These are phyloP conservation scores for Athalia circularis DNA, from an alignment of 2,888 invertebrate genomes.

Conservation along the genomic window DNA sequence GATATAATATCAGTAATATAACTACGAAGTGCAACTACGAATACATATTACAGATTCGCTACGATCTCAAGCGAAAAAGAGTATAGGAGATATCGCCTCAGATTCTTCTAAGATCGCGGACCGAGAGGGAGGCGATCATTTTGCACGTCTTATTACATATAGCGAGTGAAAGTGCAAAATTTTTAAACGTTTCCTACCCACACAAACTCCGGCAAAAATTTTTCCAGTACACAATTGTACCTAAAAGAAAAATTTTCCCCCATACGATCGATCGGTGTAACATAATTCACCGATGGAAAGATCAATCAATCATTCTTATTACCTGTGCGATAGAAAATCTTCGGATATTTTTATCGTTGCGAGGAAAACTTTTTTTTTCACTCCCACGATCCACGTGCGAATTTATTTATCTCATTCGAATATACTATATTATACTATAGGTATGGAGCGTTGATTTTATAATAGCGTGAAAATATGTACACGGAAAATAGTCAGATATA, in stretches of 20 bases:
- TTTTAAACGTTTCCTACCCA: conserved; percentile 1
- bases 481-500: not conserved
- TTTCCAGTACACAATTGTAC: too few species aligned
- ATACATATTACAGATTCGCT: conserved; percentile 43
- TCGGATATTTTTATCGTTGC: too few species aligned
- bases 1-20: conserved; percentile 33
- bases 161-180: conserved; percentile 32
- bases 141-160: not conserved
- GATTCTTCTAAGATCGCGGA: conserved; percentile 18
- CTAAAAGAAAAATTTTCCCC: too few species aligned
- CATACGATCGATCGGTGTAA: too few species aligned
- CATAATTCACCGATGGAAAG: too few species aligned
- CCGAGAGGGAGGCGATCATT: not conserved
- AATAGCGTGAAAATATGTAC: not conserved
- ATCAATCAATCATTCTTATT: too few species aligned
- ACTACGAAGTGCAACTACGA: conserved; percentile 25
- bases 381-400: too few species aligned
- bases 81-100: conserved; percentile 8
- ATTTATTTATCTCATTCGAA: too few species aligned
- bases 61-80: conserved; percentile 3
- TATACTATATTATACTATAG: too few species aligned
- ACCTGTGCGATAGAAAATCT: too few species aligned
- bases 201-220: not conserved
- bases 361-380: too few species aligned
- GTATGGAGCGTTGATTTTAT: too few species aligned